These are phyloP conservation scores for Mesoligia furuncula DNA, from an alignment of 2,888 invertebrate species.

Conservation along the genomic window DNA sequence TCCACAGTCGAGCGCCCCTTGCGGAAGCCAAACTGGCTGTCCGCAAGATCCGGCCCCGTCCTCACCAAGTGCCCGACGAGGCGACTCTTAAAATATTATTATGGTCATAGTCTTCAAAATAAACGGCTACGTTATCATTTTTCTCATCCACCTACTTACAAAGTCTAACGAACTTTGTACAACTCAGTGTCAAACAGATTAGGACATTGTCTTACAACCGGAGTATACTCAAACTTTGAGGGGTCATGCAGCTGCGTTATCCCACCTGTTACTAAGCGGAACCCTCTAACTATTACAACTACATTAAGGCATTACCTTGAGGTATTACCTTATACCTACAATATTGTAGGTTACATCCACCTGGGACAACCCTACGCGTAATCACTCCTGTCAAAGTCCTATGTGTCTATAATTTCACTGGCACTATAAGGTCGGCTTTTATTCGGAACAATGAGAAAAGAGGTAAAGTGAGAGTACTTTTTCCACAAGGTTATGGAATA, in stretches of 20 bases:
- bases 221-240: background rate
- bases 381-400: slow-evolving; percentile 3
- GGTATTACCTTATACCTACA: background rate
- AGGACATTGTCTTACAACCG: background rate
- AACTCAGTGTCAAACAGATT: background rate
- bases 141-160: background rate
- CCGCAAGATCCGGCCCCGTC: no score
- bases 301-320: background rate
- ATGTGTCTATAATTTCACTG: slow-evolving; percentile 9
- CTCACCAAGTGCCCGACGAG: no score
- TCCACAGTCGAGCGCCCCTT: no score
- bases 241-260: background rate
- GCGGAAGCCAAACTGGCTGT: no score
- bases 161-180: background rate
- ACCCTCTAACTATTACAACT: background rate
- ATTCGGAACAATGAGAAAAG: background rate
- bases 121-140: slow-evolving; percentile 3
- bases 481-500: slow-evolving; percentile 10
- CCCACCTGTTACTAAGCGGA: background rate
- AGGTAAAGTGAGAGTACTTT: background rate
- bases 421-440: background rate
- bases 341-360: background rate
- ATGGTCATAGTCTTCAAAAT: background rate
- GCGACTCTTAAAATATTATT: background rate
- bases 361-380: slow-evolving; percentile 21